These are phyloP conservation scores for Gonioctena quinquepunctata DNA, from an alignment of 1,140 invertebrate genomes.

Conservation along the genomic window DNA sequence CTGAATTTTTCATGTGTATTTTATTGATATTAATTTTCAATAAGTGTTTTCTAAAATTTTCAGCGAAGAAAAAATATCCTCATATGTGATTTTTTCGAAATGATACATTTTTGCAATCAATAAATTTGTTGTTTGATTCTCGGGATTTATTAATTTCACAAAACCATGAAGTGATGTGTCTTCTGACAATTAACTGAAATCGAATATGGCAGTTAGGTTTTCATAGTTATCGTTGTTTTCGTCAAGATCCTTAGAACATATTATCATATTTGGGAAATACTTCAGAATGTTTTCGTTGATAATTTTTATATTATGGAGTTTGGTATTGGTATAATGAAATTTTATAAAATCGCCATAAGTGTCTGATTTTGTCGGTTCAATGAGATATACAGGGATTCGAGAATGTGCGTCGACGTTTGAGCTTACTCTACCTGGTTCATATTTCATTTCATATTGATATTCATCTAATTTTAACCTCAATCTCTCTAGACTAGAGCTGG, in stretches of 20 bases:
- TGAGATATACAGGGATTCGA: conserved; percentile 24
- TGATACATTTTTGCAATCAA: conserved; percentile 37
- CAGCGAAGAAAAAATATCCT: conserved; percentile 43
- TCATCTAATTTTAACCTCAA: conserved; percentile 45
- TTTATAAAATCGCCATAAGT: conserved; percentile 41
- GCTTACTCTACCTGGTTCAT: too few relatives aligned
- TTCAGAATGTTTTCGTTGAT: conserved; percentile 34
- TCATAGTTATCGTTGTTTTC: conserved; percentile 37
- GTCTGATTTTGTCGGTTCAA: conserved; percentile 2
- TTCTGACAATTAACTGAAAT: conserved; percentile 20
- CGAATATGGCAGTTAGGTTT: conserved; percentile 25
- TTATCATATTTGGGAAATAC: conserved; percentile 34
- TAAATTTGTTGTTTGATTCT: conserved; percentile 33
- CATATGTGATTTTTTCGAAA: conserved; percentile 40
- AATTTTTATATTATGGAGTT: conserved; percentile 30
- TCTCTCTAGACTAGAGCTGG: conserved; percentile 52
- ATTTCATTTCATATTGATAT: too few relatives aligned
- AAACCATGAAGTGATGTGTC: conserved; percentile 23
- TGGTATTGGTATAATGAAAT: conserved; percentile 40
- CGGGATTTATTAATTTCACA: conserved; percentile 24
- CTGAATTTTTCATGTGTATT: conserved; percentile 19
- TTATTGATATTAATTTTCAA: conserved; percentile 11
- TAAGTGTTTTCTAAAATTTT: conserved; percentile 21
- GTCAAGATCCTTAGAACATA: conserved; percentile 44
- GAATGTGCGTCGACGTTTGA: conserved; percentile 50